Percentiles rank a stretch among this genome's conserved stretches.
Evolutionary conservation across 1,140 invertebrate genomes (phyloP).

Genomic region (Dendroctonus valens): DNA sequence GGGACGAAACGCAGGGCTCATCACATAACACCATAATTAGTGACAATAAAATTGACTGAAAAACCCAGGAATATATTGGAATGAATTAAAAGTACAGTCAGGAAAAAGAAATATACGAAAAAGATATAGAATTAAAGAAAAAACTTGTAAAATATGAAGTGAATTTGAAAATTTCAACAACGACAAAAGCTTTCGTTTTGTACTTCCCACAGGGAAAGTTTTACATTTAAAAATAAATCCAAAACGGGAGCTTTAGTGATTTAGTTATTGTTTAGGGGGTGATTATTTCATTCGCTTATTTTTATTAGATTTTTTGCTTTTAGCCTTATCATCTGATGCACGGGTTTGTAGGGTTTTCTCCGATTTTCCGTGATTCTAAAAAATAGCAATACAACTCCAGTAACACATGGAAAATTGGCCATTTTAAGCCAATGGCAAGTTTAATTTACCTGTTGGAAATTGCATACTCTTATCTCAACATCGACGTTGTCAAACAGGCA

Average conservation of each 20-base stretch:
- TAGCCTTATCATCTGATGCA: constrained; percentile 1
- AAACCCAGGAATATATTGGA: no score
- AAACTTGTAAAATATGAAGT: neutral
- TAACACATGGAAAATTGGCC: neutral
- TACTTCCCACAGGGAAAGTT: no score
- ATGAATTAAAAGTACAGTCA: no score
- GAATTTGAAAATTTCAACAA: neutral
- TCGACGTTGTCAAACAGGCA: constrained; percentile 54
- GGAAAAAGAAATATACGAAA: no score
- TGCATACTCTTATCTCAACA: constrained; percentile 56
- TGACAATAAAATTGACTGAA: no score
- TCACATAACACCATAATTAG: no score
- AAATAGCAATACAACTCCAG: neutral
- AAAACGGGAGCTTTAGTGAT: no score
- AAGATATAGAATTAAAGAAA: neutral
- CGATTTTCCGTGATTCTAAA: constrained; percentile 17
- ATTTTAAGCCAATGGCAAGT: neutral
- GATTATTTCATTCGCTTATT: neutral
- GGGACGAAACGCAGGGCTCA: no score
- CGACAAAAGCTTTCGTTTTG: neutral
- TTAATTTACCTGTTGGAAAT: constrained; percentile 47
- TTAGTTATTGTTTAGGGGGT: no score
- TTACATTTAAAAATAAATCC: no score
- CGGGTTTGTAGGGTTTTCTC: constrained; percentile 13
- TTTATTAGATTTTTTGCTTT: constrained; percentile 6